phyloP scores from a whole-genome alignment of 2,888 invertebrate genomes.

The Acronicta psi region DNA sequence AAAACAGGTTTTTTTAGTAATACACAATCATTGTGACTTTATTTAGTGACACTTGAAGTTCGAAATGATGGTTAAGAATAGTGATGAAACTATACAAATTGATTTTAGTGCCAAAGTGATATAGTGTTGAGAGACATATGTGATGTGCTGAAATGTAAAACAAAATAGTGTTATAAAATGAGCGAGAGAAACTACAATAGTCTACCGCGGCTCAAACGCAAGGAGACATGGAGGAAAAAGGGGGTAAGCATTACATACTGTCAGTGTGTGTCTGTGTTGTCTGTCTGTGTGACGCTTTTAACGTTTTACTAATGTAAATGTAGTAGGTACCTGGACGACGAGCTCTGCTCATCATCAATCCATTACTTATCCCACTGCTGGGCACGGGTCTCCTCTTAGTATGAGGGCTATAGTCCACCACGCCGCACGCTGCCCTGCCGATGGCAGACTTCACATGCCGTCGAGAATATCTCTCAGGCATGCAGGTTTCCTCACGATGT shows the following conservation, averaged over 20 bases:
- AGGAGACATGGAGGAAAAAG: constrained; percentile 80
- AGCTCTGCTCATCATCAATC: no score
- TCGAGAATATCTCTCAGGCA: no score
- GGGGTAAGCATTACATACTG: constrained; percentile 71
- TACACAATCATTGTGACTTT: not conserved
- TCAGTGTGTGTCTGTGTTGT: constrained; percentile 41
- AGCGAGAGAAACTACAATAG: constrained; percentile 72
- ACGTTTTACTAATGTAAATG: no score
- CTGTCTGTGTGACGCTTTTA: not conserved
- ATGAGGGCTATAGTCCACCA: no score
- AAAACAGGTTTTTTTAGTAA: constrained; percentile 33
- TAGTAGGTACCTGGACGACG: no score
- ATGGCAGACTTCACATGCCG: no score
- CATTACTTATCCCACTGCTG: no score
- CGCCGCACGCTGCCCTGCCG: no score
- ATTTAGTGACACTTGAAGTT: constrained; percentile 3
- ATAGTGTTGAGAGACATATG: constrained; percentile 15
- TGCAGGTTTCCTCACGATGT: no score
- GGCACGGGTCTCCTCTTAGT: no score
- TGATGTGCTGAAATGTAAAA: constrained; percentile 44
- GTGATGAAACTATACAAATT: constrained; percentile 1
- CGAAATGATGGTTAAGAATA: constrained; percentile 1
- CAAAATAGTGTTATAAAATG: constrained; percentile 47
- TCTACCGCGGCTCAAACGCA: constrained; percentile 75
- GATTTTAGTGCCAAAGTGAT: constrained; percentile 1